Conservation (phyloP, 1,140 invertebrate genomes). For the Drosophila mayri region DNA sequence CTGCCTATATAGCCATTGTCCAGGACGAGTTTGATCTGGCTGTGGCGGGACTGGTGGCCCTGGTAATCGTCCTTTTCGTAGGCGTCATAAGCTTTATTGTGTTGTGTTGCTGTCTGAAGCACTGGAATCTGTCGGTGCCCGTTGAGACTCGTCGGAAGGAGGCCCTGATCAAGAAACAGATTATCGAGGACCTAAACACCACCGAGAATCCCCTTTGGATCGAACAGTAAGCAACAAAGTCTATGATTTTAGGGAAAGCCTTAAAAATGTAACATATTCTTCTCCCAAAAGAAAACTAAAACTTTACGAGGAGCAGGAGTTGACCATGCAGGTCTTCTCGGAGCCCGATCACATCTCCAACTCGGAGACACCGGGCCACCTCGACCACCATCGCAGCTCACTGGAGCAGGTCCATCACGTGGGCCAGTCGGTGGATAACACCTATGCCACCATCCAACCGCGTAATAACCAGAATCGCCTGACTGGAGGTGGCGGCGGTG, state of each 20-base stretch:
- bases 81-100: slow-evolving; percentile 94
- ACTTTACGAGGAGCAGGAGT: slow-evolving; percentile 96
- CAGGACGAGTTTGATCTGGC: slow-evolving; percentile 94
- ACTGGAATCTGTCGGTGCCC: slow-evolving; percentile 89
- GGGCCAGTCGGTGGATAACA: slow-evolving; percentile 88
- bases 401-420: slow-evolving; percentile 85
- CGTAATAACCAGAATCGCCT: slow-evolving; percentile 85
- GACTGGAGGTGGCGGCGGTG: slow-evolving; percentile 43
- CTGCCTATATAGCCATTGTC: slow-evolving; percentile 86
- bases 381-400: slow-evolving; percentile 77
- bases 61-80: slow-evolving; percentile 94
- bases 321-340: slow-evolving; percentile 96
- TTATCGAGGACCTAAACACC: slow-evolving; percentile 93
- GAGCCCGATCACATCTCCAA: slow-evolving; percentile 86
- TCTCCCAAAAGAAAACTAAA: slow-evolving; percentile 90
- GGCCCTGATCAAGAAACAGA: slow-evolving; percentile 92
- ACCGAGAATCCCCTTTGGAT: slow-evolving; percentile 97
- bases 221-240: slow-evolving; percentile 89
- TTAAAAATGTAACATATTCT: neutral
- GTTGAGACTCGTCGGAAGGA: slow-evolving; percentile 87
- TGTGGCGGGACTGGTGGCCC: slow-evolving; percentile 92
- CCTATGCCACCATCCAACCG: slow-evolving; percentile 94
- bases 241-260: no score
- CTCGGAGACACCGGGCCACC: slow-evolving; percentile 79
- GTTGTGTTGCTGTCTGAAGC: slow-evolving; percentile 94